Base-by-base conservation (phyloP, 2,797 vertebrate genomes). In the Gambusia yucatana region DNA sequence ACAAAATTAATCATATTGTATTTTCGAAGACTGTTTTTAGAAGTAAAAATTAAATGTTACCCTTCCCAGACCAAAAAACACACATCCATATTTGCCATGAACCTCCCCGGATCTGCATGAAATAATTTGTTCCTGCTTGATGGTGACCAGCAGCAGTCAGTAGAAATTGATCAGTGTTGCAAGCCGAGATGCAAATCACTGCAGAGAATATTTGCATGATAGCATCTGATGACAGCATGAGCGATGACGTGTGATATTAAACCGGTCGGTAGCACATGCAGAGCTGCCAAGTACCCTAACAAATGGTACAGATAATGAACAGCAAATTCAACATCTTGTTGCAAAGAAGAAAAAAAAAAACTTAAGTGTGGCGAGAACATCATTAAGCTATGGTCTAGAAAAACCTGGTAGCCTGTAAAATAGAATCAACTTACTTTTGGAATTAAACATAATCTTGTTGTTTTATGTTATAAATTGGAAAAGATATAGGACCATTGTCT, bases 231-330 rank as follows among this genome's bases (percentile, higher is more conserved):
- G 74, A 82, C 82, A 73, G 77, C 30, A 52, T 88, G 88, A 93
- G 75, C 71, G 86, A 94, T 91, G 91, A 75, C 81, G 80, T 69
- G 77, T 63, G 77, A 90, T 92, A 91, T 93, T 93, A 91, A 92
- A 90, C 76, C 76, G 86, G 70, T 78, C 81, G 77, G 75, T 2
- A 79, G 65, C 39, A 22, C 70, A 47, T 75, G 69, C 77, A 80
- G 63, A 44, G 67, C 67, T 70, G 67, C 67, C 10, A 77, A 65
- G 47, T 41, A 76, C 36, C 52, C 63, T 84, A 83, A 86, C 55
- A 83, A 87, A 93, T 84, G 85, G 78, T 6, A 55, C 4, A 67
- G 79, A 87, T 87, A 81, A 90, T 79, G 46, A 87, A 77, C 22
- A 46, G 44, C 20, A 67, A 71, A 80, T 80, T 72, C 14, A 71